Percentiles rank a stretch among this genome's conserved stretches.
Evolutionary conservation across 2,797 vertebrate genomes (phyloP).

Genomic region (Mormyrus hasselquistii): DNA sequence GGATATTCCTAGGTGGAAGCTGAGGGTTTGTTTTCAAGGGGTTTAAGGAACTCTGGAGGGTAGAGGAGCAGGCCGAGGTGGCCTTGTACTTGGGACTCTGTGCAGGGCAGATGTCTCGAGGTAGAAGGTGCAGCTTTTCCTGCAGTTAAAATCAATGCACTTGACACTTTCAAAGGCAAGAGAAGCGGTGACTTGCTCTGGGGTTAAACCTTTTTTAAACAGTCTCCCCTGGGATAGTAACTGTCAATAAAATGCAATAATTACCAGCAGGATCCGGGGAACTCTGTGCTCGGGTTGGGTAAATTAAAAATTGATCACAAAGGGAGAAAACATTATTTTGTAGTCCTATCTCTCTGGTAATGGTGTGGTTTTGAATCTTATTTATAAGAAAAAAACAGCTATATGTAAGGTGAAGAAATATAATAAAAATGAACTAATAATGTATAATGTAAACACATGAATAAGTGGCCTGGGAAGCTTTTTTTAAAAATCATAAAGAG

Average conservation of each 20-base stretch:
- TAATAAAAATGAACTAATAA: not conserved
- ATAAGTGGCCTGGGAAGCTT: not conserved
- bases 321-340: constrained; percentile 69
- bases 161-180: constrained; percentile 81
- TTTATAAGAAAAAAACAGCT: constrained; percentile 39
- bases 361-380: constrained; percentile 24
- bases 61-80: constrained; percentile 46
- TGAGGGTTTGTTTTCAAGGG: constrained; percentile 36
- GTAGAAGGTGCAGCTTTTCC: constrained; percentile 74
- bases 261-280: constrained; percentile 70
- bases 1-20: constrained; percentile 2
- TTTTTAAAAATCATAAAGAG: not conserved
- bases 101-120: constrained; percentile 62
- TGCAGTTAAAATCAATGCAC: constrained; percentile 82
- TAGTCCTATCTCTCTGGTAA: constrained; percentile 56
- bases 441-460: not conserved
- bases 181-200: constrained; percentile 75
- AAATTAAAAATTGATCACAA: constrained; percentile 79
- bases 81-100: constrained; percentile 63
- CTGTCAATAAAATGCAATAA: constrained; percentile 88
- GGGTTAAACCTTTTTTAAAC: constrained; percentile 91
- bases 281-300: constrained; percentile 57
- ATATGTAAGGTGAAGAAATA: constrained; percentile 31
- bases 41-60: constrained; percentile 32
- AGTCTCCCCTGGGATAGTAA: constrained; percentile 74